Evolutionary conservation across 2,797 vertebrate genomes (phyloP), one percentile per base, ranked within the genome.

Genomic region (Thunnus albacares): DNA sequence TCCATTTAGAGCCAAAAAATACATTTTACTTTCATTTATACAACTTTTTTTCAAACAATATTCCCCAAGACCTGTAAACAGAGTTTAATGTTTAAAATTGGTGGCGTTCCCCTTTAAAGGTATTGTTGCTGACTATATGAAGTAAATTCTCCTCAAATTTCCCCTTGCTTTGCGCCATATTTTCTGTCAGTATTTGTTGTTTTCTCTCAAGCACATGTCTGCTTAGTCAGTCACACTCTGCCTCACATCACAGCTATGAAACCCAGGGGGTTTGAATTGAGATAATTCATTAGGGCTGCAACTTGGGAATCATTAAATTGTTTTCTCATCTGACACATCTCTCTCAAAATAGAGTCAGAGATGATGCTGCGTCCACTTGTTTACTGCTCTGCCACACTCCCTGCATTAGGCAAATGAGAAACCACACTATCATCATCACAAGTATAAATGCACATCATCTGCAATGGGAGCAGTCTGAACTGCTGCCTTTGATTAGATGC

Each of bases 401-500:
- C 62, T 60, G 63, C 35, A 22, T 57, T 22, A 60, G 12, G 56
- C 28, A 82, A 80, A 87, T 80, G 33, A 71, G 79, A 87, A 80
- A 81, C 74, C 80, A 70, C 75, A 24, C 35, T 1, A 58, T 35
- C 47, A 57, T 89, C 71, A 77, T 51, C 47, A 20, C 55, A 80
- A 69, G 70, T 20, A 65, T n/a, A 55, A 70, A 64, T 58, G 74
- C 9, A 38, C 59, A 68, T 80, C 58, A 65, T 79, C 71, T 68
- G 22, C 59, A 49, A 9, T 22, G 26, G 65, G 45, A 82, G 60
- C 77, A 63, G 67, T 35, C 71, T 51, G 66, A 82, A 62, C 53
- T 65, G 75, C 71, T 82, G 82, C 49, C 87, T 86, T 61, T 83
- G 77, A 87, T 87, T 81, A 90, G 70, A 83, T 43, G 26, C 83